Conservation (phyloP, 2,888 invertebrate genomes). For the Hanleya hanleyi region DNA sequence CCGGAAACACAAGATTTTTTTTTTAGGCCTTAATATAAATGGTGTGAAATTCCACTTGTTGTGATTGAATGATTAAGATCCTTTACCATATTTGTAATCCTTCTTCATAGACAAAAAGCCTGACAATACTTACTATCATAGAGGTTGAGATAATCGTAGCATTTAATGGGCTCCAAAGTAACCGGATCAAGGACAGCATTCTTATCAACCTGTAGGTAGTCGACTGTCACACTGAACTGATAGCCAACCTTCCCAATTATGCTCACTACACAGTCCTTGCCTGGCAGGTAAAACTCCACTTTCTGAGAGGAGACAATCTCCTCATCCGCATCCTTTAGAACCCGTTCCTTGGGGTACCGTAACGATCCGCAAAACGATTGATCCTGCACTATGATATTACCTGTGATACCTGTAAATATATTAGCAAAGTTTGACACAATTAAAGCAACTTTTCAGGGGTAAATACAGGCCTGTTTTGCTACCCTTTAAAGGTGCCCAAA, state of each 20-base stretch:
- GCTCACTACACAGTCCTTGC: neutral
- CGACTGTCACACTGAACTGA: neutral
- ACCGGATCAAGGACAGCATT: neutral
- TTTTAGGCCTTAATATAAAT: too few relatives aligned
- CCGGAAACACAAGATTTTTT: too few relatives aligned
- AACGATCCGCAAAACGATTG: neutral
- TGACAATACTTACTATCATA: neutral
- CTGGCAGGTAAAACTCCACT: neutral
- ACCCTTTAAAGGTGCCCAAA: too few relatives aligned
- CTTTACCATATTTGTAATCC: too few relatives aligned
- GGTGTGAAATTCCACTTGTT: too few relatives aligned
- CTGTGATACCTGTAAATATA: too few relatives aligned
- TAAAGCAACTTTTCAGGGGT: too few relatives aligned
- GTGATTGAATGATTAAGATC: too few relatives aligned
- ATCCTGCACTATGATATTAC: constrained; percentile 5
- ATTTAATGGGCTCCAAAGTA: neutral
- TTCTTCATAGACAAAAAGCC: too few relatives aligned
- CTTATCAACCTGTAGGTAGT: neutral
- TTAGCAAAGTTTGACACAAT: too few relatives aligned
- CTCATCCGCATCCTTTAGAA: neutral
- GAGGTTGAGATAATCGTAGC: constrained; percentile 3
- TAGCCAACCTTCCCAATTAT: neutral
- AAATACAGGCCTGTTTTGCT: too few relatives aligned
- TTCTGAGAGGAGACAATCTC: neutral
- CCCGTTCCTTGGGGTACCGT: neutral